Conservation (phyloP, 2,888 invertebrate species). For the Trimorus sp. region DNA sequence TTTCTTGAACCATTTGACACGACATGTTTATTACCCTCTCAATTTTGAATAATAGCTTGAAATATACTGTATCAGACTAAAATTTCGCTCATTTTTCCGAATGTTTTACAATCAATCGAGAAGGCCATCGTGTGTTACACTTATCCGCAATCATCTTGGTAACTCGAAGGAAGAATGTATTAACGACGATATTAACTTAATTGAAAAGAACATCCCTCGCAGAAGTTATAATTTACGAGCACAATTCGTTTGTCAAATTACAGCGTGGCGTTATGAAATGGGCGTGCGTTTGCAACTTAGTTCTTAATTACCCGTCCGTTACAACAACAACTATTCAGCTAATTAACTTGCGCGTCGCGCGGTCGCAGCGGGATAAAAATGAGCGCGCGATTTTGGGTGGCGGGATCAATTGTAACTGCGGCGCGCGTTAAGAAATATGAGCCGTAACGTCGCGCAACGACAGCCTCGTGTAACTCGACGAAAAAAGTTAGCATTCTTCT, state of each 20-base stretch:
- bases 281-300: slow-evolving; percentile 5
- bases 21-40: neutral
- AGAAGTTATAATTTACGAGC: slow-evolving; percentile 16
- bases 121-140: too few species aligned
- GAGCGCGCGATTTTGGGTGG: too few species aligned
- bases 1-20: neutral
- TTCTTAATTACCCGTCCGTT: slow-evolving; percentile 3
- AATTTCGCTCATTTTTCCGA: too few species aligned
- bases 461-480: neutral
- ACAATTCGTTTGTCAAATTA: slow-evolving; percentile 28
- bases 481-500: slow-evolving; percentile 41
- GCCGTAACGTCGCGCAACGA: slow-evolving; percentile 29
- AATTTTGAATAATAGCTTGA: too few species aligned
- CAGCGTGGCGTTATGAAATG: slow-evolving; percentile 9
- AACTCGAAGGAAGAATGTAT: neutral
- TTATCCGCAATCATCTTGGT: too few species aligned
- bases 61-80: too few species aligned
- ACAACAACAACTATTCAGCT: slow-evolving; percentile 9
- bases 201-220: slow-evolving; percentile 13
- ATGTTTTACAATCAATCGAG: too few species aligned
- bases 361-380: neutral
- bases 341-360: slow-evolving; percentile 1
- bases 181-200: slow-evolving; percentile 24
- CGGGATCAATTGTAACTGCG: slow-evolving; percentile 6
- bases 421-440: slow-evolving; percentile 1